phyloP scores from a whole-genome alignment of 1,140 invertebrate genomes.

The Octopus sinensis region DNA sequence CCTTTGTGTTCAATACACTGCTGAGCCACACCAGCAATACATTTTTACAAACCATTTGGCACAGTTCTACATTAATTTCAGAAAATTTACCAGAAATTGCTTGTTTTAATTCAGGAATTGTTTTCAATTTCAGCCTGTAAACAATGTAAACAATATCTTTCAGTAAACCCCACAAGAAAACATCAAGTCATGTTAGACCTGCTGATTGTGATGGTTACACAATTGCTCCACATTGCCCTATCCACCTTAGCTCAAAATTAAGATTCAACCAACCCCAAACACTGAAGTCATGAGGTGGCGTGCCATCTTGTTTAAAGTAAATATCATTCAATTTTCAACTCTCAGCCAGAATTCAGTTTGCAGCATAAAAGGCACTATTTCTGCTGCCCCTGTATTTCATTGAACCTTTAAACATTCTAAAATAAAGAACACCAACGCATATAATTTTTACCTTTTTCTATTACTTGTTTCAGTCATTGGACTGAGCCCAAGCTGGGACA shows the following conservation, averaged over 20 bases:
- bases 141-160: background rate
- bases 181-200: background rate
- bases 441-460: too few species aligned
- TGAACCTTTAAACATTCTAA: too few species aligned
- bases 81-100: background rate
- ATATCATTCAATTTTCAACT: too few species aligned
- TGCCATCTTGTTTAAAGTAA: background rate
- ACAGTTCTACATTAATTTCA: background rate
- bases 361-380: too few species aligned
- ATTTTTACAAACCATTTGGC: too few species aligned
- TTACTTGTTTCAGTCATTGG: too few species aligned
- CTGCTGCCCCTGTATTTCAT: too few species aligned
- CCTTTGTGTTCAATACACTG: background rate
- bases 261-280: background rate
- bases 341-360: too few species aligned
- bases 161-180: background rate
- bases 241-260: background rate
- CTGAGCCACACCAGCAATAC: background rate
- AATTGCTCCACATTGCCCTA: background rate
- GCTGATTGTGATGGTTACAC: constrained; percentile 1
- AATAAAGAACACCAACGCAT: too few species aligned
- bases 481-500: too few species aligned
- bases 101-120: background rate
- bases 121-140: constrained; percentile 1
- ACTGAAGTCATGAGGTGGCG: background rate